Evolutionary conservation across 2,888 invertebrate species (phyloP), one percentile per base, ranked within the genome.

Genomic region (Conchocele bisecta): DNA sequence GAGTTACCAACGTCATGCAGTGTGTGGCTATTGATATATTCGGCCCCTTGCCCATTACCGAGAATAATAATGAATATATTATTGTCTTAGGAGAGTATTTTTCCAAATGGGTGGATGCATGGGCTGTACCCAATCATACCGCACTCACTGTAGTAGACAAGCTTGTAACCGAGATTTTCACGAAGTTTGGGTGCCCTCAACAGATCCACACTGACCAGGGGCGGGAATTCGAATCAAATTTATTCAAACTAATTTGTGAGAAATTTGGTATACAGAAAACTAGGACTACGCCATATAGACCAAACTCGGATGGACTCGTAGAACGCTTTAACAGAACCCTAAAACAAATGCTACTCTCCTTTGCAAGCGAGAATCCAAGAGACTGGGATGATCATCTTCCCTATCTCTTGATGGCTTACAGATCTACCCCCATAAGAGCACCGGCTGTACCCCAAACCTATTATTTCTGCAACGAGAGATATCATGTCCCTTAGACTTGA

Each of bases 341-440:
- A 26, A 46, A 58, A n/a, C 53, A 61, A 29, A 63, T 61, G 61
- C 35, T 66, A 6, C 31, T 57, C 35, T 35, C 54, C 20, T 75
- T 65, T 59, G 63, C 60, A 6, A 58, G 33, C 26, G 70, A 71
- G 17, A 58, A 75, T 29, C 33, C 39, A 24, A 39, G 67, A 41
- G 67, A 64, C 37, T 75, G 65, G 65, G 70, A 75, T 54, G 66
- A 46, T 13, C 60, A 64, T 53, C 26, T 69, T 33, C 65, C 57
- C 11, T 60, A 54, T 31, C 15, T 74, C 11, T 56, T 75, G 65
- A 56, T 69, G 59, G 66, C 69, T 24, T 71, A 70, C 39, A 26
- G 67, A 4, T 37, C 63, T 11, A 42, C 75, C 13, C 39, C 15
- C 70, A 71, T 31, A 59, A 71, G 15, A 63, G 59, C 37, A 75